Conservation (phyloP, 2,113 vertebrate genomes). For the Alethe diademata region DNA sequence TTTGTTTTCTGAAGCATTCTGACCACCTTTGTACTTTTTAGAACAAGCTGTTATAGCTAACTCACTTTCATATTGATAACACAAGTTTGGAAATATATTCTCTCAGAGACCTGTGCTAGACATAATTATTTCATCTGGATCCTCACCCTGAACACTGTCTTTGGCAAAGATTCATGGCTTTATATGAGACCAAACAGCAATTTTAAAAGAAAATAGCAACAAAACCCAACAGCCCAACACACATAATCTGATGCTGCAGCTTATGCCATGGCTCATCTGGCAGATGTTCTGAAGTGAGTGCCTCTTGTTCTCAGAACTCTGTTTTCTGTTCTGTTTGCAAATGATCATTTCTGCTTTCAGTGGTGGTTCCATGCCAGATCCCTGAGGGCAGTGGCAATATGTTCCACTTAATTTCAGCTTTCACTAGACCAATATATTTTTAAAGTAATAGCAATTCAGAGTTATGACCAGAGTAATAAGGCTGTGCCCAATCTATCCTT, state of each 20-base stretch:
- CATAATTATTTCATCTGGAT: background rate
- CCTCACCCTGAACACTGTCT: background rate
- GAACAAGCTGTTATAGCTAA: background rate
- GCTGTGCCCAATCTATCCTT: background rate
- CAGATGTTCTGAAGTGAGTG: background rate
- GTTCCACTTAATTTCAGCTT: constrained; percentile 11
- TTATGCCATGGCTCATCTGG: background rate
- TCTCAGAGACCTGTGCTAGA: background rate
- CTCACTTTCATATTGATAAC: background rate
- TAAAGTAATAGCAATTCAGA: background rate
- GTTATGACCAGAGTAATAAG: background rate
- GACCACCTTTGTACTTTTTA: background rate
- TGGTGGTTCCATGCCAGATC: background rate
- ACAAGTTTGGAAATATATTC: background rate
- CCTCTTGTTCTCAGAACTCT: background rate
- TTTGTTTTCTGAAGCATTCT: background rate
- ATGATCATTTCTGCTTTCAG: background rate
- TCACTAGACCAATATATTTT: background rate
- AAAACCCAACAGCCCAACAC: background rate
- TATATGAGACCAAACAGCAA: background rate
- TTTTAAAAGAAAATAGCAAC: constrained; percentile 1
- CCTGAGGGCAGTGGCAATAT: background rate
- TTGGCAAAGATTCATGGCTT: background rate
- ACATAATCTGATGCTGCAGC: background rate
- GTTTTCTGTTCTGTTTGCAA: background rate